These are phyloP conservation scores for Hypocryptadius cinnamomeus DNA, from an alignment of 2,113 vertebrate species.

Conservation along the genomic window DNA sequence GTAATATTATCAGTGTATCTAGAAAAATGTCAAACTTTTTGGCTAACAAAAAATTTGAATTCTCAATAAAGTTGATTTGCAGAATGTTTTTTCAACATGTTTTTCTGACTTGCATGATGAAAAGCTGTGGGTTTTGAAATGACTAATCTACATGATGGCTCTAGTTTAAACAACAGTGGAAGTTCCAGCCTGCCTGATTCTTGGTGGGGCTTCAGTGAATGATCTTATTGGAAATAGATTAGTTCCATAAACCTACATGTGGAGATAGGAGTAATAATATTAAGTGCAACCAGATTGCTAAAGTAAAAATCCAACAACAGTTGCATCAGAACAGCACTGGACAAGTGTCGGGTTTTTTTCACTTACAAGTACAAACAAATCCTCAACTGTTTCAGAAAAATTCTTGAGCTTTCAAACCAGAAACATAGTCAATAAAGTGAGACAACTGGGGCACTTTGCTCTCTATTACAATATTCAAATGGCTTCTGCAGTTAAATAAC, in stretches of 20 bases:
- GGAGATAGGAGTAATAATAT: background rate
- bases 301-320: conserved; percentile 24
- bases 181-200: conserved; percentile 18
- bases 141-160: background rate
- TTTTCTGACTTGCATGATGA: background rate
- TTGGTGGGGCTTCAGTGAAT: conserved; percentile 35
- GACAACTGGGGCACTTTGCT: background rate
- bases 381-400: background rate
- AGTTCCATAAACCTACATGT: conserved; percentile 42
- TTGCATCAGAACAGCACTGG: background rate
- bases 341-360: background rate
- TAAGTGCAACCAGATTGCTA: background rate
- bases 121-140: conserved; percentile 7
- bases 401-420: background rate
- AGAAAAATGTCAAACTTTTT: background rate
- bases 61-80: background rate
- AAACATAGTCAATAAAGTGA: background rate
- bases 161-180: background rate
- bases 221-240: conserved; percentile 51
- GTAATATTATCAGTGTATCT: background rate
- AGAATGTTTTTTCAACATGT: background rate
- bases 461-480: background rate
- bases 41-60: background rate
- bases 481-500: background rate
- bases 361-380: background rate